phyloP scores from a whole-genome alignment of 2,888 invertebrate species.

The Cantharis flavilabris region DNA sequence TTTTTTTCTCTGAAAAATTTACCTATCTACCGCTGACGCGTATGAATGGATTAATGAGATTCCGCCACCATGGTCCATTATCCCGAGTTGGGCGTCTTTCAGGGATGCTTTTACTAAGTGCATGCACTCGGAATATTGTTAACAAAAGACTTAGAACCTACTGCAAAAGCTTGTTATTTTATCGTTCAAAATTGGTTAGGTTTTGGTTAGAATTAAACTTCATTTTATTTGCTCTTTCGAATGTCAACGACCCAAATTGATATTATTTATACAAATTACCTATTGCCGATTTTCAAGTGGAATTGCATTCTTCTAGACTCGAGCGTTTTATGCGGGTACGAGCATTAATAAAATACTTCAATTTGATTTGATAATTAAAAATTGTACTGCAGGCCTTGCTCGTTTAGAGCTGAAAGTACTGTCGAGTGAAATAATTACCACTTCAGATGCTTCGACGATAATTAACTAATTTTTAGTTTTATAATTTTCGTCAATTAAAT shows the following conservation, averaged over 20 bases:
- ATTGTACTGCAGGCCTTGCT: background rate
- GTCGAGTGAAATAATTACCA: background rate
- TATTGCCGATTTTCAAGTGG: background rate
- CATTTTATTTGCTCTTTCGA: background rate
- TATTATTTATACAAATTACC: background rate
- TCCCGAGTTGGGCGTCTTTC: too few species aligned
- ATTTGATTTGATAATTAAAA: background rate
- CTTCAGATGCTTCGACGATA: background rate
- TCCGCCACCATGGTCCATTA: too few species aligned
- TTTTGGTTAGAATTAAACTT: background rate
- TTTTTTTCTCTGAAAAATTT: too few species aligned
- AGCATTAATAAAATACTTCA: background rate
- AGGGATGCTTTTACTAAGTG: too few species aligned
- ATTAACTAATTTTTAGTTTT: background rate
- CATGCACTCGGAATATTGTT: too few species aligned
- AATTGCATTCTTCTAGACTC: background rate
- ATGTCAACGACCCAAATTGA: background rate
- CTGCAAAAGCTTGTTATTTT: background rate
- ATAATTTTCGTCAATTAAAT: background rate
- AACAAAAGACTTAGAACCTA: too few species aligned
- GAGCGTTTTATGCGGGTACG: background rate
- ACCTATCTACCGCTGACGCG: too few species aligned
- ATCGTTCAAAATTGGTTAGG: background rate
- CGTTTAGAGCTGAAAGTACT: background rate
- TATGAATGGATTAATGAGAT: too few species aligned